Base-by-base conservation (phyloP, 2,888 invertebrate genomes). In the Buathra laborator region DNA sequence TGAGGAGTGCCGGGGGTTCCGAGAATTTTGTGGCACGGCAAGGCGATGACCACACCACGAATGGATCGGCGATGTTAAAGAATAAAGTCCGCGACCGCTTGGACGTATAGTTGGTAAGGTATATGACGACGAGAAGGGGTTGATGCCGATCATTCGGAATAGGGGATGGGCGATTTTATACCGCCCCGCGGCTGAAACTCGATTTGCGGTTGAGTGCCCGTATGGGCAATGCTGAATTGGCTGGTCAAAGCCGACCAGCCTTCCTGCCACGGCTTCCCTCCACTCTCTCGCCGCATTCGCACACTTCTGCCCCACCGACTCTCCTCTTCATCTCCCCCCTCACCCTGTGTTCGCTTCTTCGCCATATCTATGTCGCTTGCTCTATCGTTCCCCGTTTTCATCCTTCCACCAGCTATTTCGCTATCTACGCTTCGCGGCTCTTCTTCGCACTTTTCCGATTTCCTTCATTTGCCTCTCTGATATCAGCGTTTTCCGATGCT, bases 161-260 rank as follows among this genome's bases (percentile, higher is more conserved):
- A 19, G 76, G 46, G 10, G 71, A 53, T 77, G 51, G 76, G 75
- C 89, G 90, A 92, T 92, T 93, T 92, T 93, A 93, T 93, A 92
- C 90, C 88, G 90, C 89, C 91, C 90, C 88, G 89, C 87, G 88
- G 89, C 90, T 87, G 89, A 91, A 92, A 92, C 92, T 93, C 92
- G 91, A 93, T 93, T 93, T 93, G 92, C 90, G 93, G 92, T 92
- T 88, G 91, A 92, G 90, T 92, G 90, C 89, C 90, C 90, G 91
- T 91, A 90, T 90, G 90, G 90, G 86, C 87, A 88, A 92, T 92
- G 91, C 91, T 91, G 92, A 92, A 93, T 92, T 92, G 92, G 91
- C 91, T 90, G 90, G 90, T 90, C 90, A 91, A 89, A 89, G 88
- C 89, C 84, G 79, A 84, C 87, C 87, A 56, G 81, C 81, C 87